These are phyloP conservation scores for Aplidium turbinatum DNA, from an alignment of 23 tunicate genomes.

Conservation along the genomic window DNA sequence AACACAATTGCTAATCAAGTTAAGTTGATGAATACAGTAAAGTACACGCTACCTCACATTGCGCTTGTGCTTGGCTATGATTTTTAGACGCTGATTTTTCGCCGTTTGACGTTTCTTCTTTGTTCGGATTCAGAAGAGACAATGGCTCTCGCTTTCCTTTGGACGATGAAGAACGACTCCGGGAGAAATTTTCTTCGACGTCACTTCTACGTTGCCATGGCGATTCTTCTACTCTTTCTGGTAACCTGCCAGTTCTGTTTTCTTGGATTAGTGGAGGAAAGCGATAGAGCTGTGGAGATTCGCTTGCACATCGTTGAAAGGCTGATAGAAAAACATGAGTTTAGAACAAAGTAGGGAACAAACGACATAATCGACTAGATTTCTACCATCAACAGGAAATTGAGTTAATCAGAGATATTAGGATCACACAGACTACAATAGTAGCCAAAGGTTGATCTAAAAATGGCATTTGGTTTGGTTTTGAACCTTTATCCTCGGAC, in stretches of 20 bases:
- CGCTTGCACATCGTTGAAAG: conserved; percentile 34
- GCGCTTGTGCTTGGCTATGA: no score
- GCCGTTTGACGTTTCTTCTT: neutral
- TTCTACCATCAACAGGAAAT: conserved; percentile 19
- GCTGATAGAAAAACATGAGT: conserved; percentile 5
- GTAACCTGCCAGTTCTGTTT: neutral
- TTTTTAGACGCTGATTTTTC: neutral
- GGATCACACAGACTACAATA: no score
- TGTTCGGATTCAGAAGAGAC: no score
- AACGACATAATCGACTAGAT: neutral
- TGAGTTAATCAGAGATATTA: no score
- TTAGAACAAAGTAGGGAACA: neutral
- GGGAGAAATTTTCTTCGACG: neutral
- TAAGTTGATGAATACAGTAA: no score
- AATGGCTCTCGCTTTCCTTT: conserved; percentile 18
- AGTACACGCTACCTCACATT: no score
- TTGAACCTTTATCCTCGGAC: no score
- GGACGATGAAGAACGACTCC: conserved; percentile 15
- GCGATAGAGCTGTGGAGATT: conserved; percentile 15
- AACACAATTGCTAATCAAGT: no score
- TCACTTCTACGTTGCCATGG: conserved; percentile 58
- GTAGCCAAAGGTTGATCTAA: no score
- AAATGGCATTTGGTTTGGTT: no score
- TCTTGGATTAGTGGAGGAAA: neutral
- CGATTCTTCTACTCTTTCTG: neutral